Evolutionary conservation across 92 coral and sea anemone species (phyloP), one percentile per base, ranked within the genome.

Genomic region (Chrysogorgia sp.): DNA sequence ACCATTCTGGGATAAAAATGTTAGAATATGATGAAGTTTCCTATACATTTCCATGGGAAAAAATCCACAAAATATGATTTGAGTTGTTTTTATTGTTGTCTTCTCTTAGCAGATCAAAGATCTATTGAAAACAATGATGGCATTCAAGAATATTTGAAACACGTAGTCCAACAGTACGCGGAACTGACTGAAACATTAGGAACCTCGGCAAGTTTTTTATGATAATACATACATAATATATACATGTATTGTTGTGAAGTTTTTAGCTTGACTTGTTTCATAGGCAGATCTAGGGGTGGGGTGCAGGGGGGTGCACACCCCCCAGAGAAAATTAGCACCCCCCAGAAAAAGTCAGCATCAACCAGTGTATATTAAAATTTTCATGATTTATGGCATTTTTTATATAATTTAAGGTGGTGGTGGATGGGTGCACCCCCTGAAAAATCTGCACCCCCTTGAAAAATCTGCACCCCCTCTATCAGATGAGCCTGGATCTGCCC

Each of bases 141-240:
- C 15, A 31, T 71, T 13, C 63, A 71, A 33, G 78, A 52, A 30
- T 71, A 71, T 20, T 34, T 71, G 63, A 32, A 34, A 71, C 78
- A 71, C 33, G 63, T 71, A 7, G 47, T 71, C 5, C 10, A 71
- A 32, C 78, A 71, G 22, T 63, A 71, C 25, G 28, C 78, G 24
- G 63, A 50, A 71, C 29, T 71, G 28, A 49, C 78, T 13, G 62
- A 71, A 31, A 56, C 24, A 14, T 34, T 71, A 21, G 33, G 63
- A 15, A 53, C 13, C 19, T 58, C 32, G 45, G 78, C 52, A 71
- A 41, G 53, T 2, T n/a, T 12, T 9, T 32, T 33, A 15, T 17
- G 21, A 20, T 19, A 8, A 22, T 8, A 17, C 14, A 22, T 12
- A 28, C 12, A 10, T 7, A 13, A 21, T 45, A 10, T 6, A 24